Percentiles rank a stretch among this genome's conserved stretches.
These are phyloP conservation scores for Charanyca ferruginea DNA, from an alignment of 2,888 invertebrate genomes.

Conservation along the genomic window DNA sequence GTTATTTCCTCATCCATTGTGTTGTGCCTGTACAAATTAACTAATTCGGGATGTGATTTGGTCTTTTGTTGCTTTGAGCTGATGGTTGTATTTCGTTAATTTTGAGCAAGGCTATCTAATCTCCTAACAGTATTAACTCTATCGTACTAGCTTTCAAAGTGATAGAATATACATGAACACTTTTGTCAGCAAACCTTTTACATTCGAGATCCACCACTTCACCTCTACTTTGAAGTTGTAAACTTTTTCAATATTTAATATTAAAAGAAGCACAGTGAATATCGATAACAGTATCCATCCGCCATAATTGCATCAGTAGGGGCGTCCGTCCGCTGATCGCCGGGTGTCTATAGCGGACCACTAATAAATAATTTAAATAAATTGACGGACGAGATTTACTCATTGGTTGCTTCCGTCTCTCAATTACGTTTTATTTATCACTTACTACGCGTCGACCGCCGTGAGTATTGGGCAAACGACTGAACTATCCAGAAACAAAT, in stretches of 20 bases:
- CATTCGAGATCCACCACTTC: no score
- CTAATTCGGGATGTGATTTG: constrained; percentile 81
- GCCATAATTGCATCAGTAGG: constrained; percentile 71
- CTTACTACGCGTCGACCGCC: constrained; percentile 85
- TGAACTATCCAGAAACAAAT: constrained; percentile 57
- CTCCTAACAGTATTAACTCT: background rate
- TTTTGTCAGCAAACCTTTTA: background rate
- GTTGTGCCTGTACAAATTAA: constrained; percentile 90
- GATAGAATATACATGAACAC: background rate
- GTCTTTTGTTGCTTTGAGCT: constrained; percentile 66
- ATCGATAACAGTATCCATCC: constrained; percentile 65
- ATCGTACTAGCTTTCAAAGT: no score
- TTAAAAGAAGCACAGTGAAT: constrained; percentile 64
- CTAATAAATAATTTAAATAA: constrained; percentile 92
- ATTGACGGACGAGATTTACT: constrained; percentile 91
- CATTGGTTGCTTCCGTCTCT: constrained; percentile 91
- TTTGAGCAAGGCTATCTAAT: constrained; percentile 7
- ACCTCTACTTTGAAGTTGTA: background rate
- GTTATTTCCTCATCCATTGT: constrained; percentile 90
- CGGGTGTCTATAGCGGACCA: constrained; percentile 90
- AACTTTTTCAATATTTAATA: background rate
- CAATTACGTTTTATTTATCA: constrained; percentile 91
- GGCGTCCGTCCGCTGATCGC: constrained; percentile 84
- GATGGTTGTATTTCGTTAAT: constrained; percentile 69
- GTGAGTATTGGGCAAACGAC: constrained; percentile 66